These are phyloP conservation scores for Ameiurus melas DNA, from an alignment of 2,113 vertebrate genomes.

Conservation along the genomic window DNA sequence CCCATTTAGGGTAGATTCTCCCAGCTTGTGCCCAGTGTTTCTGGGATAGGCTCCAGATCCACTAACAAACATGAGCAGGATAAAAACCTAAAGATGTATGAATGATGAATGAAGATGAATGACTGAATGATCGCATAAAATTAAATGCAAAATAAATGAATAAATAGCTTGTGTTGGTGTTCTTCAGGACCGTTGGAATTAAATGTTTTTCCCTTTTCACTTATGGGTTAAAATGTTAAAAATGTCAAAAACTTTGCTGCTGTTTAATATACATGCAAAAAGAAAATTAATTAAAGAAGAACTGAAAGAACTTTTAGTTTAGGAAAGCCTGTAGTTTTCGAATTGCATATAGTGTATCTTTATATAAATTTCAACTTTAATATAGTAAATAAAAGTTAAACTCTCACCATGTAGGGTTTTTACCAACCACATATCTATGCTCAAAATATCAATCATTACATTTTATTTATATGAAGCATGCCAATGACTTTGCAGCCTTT, in stretches of 20 bases:
- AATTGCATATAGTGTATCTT: not conserved
- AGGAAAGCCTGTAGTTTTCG: not conserved
- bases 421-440: not conserved
- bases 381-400: not conserved
- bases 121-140: not conserved
- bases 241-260: not conserved
- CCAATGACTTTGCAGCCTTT: not conserved
- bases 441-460: not conserved
- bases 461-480: not conserved
- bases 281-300: too few species aligned
- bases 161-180: not conserved
- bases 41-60: too few species aligned
- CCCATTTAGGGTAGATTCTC: not conserved
- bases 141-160: not conserved
- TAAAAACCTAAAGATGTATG: slow-evolving; percentile 1
- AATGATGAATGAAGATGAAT: too few species aligned
- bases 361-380: not conserved
- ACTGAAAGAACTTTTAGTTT: not conserved
- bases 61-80: too few species aligned
- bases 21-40: not conserved
- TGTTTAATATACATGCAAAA: not conserved
- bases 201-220: not conserved
- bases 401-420: too few species aligned
- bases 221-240: not conserved
- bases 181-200: not conserved